Evolutionary conservation across 2,113 vertebrate species (phyloP), one percentile per base, ranked within the genome.

Genomic region (Hyperopisus bebe): DNA sequence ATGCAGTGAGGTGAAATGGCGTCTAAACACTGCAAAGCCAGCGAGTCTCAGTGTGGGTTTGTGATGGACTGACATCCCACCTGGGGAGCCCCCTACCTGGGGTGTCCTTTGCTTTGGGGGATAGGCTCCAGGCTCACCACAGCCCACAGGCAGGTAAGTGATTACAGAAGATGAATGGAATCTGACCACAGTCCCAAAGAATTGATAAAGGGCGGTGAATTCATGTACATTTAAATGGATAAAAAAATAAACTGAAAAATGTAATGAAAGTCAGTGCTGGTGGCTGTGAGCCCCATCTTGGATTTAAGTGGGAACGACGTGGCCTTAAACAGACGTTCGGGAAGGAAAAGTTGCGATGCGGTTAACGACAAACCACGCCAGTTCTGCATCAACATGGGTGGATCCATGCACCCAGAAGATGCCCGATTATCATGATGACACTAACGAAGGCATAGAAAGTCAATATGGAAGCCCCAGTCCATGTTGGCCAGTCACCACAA

Each of bases 401-500:
- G 90, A 88, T 91, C 93, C 93, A 92, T 93, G 93, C 93, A 94
- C 94, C 94, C 93, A 93, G 89, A 91, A 92, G 89, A 91, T 93
- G 92, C 93, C 94, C 94, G 93, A 95, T 95, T 94, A 94, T 89
- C 89, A 90, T 94, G 94, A 94, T 94, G 90, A 90, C 89, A 89
- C 92, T 93, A 89, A 94, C 95, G 94, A 95, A 91, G 70, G 89
- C 19, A 58, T 21, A 3, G 21, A 21, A 21, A 24, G 19, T 19
- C 55, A 24, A 24, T 24, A 7, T 24, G 2, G 55, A 58, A 58
- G 55, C 21, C 55, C 21, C 55, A 24, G 55, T 58, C 55, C 21
- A 62, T 62, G 55, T n/a, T 90, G 62, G 31, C 80, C 24, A 91
- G 9, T 31, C 62, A 70, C 62, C 62, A 70, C 10, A 31, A 27